These are phyloP conservation scores for Formica exsecta DNA, from an alignment of 1,140 invertebrate genomes.

Conservation along the genomic window DNA sequence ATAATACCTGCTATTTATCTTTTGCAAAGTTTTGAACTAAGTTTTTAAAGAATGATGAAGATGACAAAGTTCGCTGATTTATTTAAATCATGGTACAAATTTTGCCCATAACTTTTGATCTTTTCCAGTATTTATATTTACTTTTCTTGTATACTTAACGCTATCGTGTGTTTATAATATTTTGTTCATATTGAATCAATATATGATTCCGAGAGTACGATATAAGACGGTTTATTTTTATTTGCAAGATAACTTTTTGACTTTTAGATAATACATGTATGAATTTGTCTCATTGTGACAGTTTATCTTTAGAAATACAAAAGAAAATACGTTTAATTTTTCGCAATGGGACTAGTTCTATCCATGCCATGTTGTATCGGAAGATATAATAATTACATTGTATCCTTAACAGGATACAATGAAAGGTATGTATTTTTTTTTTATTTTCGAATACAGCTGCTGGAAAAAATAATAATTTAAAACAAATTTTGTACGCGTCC, in stretches of 20 bases:
- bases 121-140: constrained; percentile 1
- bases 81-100: not conserved
- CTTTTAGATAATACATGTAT: not conserved
- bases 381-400: not conserved
- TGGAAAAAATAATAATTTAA: not conserved
- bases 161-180: not conserved
- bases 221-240: not conserved
- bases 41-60: not conserved
- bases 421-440: not conserved
- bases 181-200: too few species aligned
- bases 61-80: not conserved
- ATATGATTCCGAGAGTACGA: too few species aligned
- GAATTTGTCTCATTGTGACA: not conserved
- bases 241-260: not conserved
- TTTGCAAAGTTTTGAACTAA: not conserved
- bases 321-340: not conserved
- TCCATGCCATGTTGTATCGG: not conserved
- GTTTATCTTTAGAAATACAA: not conserved
- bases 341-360: not conserved
- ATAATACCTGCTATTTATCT: not conserved
- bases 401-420: too few species aligned
- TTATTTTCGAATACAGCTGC: not conserved
- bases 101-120: not conserved
- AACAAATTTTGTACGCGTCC: constrained; percentile 1
- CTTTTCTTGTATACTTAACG: not conserved